Conservation (phyloP, 2,797 vertebrate genomes). For the Phrynocephalus guinanensis region DNA sequence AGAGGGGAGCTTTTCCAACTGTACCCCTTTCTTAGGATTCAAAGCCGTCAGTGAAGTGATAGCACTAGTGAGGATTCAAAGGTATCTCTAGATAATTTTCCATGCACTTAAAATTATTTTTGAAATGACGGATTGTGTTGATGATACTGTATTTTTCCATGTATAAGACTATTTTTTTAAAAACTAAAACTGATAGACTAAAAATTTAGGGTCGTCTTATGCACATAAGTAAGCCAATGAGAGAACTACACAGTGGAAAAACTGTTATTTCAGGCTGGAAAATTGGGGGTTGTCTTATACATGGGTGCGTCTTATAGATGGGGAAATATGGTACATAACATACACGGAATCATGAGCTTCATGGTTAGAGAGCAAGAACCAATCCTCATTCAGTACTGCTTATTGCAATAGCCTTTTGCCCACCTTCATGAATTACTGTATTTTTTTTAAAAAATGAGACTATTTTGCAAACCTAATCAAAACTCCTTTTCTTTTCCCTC, state of each 20-base stretch:
- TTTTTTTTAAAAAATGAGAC: slow-evolving; percentile 10
- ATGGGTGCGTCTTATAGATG: too few relatives aligned
- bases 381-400: neutral
- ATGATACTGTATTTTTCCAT: neutral
- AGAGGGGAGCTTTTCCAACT: too few relatives aligned
- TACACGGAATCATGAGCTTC: neutral
- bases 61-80: neutral
- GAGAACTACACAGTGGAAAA: too few relatives aligned
- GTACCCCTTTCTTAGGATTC: neutral
- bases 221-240: too few relatives aligned
- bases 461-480: neutral
- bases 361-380: neutral
- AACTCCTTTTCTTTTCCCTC: neutral
- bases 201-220: too few relatives aligned
- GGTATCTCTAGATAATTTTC: neutral
- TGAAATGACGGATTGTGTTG: neutral
- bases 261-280: too few relatives aligned
- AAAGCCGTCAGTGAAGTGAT: neutral
- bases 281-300: too few relatives aligned
- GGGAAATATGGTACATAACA: neutral
- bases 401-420: neutral
- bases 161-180: too few relatives aligned
- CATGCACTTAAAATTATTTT: neutral
- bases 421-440: neutral
- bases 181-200: too few relatives aligned